Evolutionary conservation across 2,888 invertebrate species (phyloP), one percentile per base, ranked within the genome.

Genomic region (Brachyptera putata): DNA sequence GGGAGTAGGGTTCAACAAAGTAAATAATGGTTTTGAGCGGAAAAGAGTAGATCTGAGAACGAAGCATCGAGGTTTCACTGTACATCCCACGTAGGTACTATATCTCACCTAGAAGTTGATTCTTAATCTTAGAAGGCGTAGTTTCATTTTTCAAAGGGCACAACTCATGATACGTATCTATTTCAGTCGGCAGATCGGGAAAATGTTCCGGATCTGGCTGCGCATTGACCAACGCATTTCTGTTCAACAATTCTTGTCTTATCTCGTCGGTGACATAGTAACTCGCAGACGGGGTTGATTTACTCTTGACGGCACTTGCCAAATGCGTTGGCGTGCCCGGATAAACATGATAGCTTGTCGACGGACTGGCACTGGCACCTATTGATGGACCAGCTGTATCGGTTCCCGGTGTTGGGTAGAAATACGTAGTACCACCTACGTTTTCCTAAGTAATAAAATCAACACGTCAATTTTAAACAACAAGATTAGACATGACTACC

Each of bases 381-480:
- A 61, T 41, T 39, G 30, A 48, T 13, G 46, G 50, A 9, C 43
- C 56, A 36, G 37, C 57, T 41, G 22, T 53, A 22, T 37, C 57
- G 26, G 30, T 34, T 1, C 50, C 50, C 62, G 74, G 72, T 63
- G 87, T 84, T 36, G 87, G 82, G 74, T 93, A 96, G 76, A 95
- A 96, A 75, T 95, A 96, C 53, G 95, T 95, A 14, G 95, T 95
- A 24, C 95, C 95, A 59, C 94, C 94, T 64, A 92, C 91, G 79
- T 91, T 92, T 76, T 92, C 92, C 85, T 92, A 78, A n/a, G n/a
- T n/a, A n/a, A n/a, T n/a, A n/a, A n/a, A n/a, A n/a, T n/a, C n/a
- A n/a, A n/a, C n/a, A n/a, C n/a, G n/a, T n/a, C n/a, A n/a, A n/a
- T n/a, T n/a, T n/a, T n/a, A n/a, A n/a, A n/a, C n/a, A n/a, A n/a